These are phyloP conservation scores for Orycteropus afer DNA, from an alignment of 2,113 vertebrate species.

Conservation along the genomic window DNA sequence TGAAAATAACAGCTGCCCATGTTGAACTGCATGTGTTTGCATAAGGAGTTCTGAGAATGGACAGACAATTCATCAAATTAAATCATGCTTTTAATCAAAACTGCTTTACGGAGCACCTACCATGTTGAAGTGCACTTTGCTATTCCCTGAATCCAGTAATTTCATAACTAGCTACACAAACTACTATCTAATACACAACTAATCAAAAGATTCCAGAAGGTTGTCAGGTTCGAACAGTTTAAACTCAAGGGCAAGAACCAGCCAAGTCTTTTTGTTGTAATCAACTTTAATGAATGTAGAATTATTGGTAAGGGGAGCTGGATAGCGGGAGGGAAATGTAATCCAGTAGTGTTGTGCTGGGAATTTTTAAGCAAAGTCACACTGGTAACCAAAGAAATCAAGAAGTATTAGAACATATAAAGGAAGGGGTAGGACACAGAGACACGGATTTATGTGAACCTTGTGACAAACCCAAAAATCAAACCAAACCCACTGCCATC, in stretches of 20 bases:
- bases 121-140: background rate
- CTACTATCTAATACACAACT: background rate
- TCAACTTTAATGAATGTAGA: background rate
- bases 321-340: background rate
- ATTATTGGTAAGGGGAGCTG: background rate
- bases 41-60: background rate
- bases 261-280: background rate
- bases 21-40: background rate
- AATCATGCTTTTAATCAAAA: background rate
- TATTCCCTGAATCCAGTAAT: background rate
- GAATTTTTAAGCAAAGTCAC: slow-evolving; percentile 31
- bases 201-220: background rate
- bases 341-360: slow-evolving; percentile 3
- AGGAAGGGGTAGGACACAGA: background rate
- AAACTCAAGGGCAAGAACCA: no score
- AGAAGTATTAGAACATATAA: background rate
- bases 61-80: background rate
- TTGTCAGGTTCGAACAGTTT: no score
- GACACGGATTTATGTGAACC: background rate
- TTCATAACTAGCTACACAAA: background rate
- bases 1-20: background rate
- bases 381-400: background rate
- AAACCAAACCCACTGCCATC: no score
- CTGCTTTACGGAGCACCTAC: background rate
- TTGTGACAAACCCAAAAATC: no score